phyloP scores from a whole-genome alignment of 2,888 invertebrate species.

The Conistra vaccinii region DNA sequence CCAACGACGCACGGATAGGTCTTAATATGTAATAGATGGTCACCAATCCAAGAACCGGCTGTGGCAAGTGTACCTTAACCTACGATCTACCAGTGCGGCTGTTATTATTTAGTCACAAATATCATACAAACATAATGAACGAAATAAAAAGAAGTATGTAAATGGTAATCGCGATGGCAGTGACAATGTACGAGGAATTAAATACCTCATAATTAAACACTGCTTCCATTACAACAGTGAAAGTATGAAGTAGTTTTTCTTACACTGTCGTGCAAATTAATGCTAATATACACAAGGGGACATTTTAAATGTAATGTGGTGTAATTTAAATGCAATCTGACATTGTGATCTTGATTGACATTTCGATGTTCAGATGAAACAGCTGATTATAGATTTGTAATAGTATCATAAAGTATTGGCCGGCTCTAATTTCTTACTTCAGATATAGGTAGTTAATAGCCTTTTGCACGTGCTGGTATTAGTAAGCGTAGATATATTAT shows the following conservation, averaged over 20 bases:
- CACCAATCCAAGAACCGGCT: no score
- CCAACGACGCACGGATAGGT: no score
- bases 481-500: neutral
- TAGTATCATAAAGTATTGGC: neutral
- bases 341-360: constrained; percentile 55
- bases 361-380: constrained; percentile 19
- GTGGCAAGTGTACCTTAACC: no score
- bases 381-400: constrained; percentile 11
- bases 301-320: constrained; percentile 27
- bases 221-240: constrained; percentile 54
- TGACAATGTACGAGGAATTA: constrained; percentile 52
- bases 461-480: constrained; percentile 25
- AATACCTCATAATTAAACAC: constrained; percentile 43
- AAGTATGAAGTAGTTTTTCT: constrained; percentile 62
- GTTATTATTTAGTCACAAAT: neutral
- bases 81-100: no score
- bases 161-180: constrained; percentile 18
- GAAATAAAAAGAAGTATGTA: constrained; percentile 1
- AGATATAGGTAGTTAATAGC: neutral
- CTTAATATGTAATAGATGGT: no score
- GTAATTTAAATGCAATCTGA: constrained; percentile 36
- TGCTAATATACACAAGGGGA: constrained; percentile 19
- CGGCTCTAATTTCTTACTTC: constrained; percentile 2
- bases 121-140: constrained; percentile 22
- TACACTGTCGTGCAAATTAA: constrained; percentile 33